Conservation (phyloP, 2,113 vertebrate genomes). For the Oreochromis niloticus region DNA sequence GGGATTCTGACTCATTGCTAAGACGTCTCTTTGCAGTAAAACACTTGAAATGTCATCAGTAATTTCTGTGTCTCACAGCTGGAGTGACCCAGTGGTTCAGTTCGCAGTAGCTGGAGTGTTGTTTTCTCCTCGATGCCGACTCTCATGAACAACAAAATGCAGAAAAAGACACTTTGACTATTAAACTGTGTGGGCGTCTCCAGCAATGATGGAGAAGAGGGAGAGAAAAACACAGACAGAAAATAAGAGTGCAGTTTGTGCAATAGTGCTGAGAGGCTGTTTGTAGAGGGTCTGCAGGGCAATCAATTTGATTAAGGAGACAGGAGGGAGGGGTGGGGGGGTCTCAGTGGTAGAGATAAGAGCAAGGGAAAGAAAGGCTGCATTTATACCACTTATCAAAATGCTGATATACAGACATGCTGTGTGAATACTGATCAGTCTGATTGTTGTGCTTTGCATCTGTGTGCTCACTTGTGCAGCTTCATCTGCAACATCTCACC, state of each 20-base stretch:
- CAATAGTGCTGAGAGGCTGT: neutral
- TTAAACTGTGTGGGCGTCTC: neutral
- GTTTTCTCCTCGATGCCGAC: neutral
- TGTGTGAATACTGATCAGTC: neutral
- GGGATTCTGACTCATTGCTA: neutral
- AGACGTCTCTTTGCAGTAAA: neutral
- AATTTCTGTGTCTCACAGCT: neutral
- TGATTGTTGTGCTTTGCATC: neutral
- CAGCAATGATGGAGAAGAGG: neutral
- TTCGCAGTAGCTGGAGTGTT: neutral
- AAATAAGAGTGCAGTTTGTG: neutral
- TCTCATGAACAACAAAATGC: neutral
- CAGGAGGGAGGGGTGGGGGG: rapidly evolving
- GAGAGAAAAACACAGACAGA: neutral
- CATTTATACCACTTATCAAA: neutral
- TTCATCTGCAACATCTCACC: neutral
- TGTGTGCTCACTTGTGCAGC: neutral
- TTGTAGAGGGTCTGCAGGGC: neutral
- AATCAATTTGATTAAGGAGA: neutral
- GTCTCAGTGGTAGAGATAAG: neutral
- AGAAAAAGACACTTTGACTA: neutral
- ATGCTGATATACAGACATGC: neutral
- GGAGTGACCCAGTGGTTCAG: neutral
- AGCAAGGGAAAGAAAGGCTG: neutral
- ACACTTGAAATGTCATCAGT: slow-evolving; percentile 1